Conservation (phyloP, 2,113 vertebrate species). For the Solea solea region DNA sequence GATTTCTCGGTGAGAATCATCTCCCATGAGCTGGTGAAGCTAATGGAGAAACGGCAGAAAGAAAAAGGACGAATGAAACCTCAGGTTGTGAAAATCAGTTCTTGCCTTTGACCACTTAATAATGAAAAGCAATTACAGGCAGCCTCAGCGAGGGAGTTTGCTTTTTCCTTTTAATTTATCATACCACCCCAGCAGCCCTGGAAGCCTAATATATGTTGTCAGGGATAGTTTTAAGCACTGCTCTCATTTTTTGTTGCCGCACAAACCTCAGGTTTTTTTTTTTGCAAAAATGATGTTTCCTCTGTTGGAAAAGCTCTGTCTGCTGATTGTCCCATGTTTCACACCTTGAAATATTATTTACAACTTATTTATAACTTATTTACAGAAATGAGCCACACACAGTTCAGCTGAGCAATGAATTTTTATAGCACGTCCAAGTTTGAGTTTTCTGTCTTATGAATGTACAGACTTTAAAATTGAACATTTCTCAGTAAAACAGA, state of each 20-base stretch:
- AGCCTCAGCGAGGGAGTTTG: conserved; percentile 11
- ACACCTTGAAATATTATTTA: too few relatives aligned
- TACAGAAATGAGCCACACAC: too few relatives aligned
- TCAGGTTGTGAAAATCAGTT: conserved; percentile 43
- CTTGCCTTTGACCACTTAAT: conserved; percentile 51
- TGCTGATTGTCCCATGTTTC: too few relatives aligned
- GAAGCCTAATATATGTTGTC: conserved; percentile 33
- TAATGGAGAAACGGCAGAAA: conserved; percentile 19
- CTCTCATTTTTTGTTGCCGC: conserved; percentile 14
- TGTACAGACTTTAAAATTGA: too few relatives aligned
- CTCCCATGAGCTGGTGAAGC: conserved; percentile 40
- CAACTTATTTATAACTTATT: too few relatives aligned
- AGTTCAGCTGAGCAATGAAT: too few relatives aligned
- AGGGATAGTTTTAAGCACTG: conserved; percentile 4
- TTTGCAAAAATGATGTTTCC: conserved; percentile 5
- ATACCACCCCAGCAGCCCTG: conserved; percentile 10
- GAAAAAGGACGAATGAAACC: conserved; percentile 34
- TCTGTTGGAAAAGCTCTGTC: neutral
- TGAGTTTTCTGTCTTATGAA: too few relatives aligned
- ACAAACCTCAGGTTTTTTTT: neutral
- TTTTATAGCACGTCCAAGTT: too few relatives aligned
- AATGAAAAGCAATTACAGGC: conserved; percentile 63
- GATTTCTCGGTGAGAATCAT: conserved; percentile 40
- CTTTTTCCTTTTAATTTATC: conserved; percentile 27
- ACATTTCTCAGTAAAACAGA: too few relatives aligned